Percentiles rank a stretch among this genome's conserved stretches.
Conservation (phyloP, 2,113 vertebrate genomes). For the Bubo blakistoni region DNA sequence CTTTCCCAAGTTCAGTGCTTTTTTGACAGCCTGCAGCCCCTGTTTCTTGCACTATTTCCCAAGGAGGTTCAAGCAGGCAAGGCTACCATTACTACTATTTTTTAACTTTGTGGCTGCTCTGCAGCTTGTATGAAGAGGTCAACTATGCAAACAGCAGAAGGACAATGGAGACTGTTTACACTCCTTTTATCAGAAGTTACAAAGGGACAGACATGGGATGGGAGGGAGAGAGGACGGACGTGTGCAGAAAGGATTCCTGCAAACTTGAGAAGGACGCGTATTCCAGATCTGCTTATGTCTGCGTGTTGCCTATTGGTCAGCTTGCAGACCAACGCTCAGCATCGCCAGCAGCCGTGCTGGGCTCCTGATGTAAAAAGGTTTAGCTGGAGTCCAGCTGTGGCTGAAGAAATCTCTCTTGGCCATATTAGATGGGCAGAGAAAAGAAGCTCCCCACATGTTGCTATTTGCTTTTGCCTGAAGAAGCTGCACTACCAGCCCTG, state of each 20-base stretch:
- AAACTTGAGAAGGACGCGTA: accelerated
- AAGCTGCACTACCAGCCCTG: background rate
- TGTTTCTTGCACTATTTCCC: background rate
- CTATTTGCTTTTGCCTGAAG: background rate
- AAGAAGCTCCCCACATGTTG: background rate
- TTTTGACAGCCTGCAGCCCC: background rate
- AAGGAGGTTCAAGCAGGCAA: background rate
- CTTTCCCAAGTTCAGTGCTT: background rate
- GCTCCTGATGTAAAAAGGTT: background rate
- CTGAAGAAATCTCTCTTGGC: background rate
- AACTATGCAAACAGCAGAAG: background rate
- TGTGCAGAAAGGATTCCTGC: background rate
- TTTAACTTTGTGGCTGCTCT: background rate
- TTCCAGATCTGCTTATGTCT: background rate
- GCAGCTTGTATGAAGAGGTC: background rate
- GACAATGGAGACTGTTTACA: background rate
- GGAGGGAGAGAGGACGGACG: accelerated
- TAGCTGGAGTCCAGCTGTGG: background rate
- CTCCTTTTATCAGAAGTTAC: background rate
- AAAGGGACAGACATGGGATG: background rate
- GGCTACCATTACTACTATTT: background rate
- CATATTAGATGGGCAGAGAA: background rate
- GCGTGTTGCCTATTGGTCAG: accelerated
- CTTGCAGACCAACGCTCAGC: background rate
- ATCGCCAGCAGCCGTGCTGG: background rate